Percentiles rank a stretch among this genome's conserved stretches.
Evolutionary conservation across 2,113 vertebrate species (phyloP).

Genomic region (Psammodynastes pulverulentus): DNA sequence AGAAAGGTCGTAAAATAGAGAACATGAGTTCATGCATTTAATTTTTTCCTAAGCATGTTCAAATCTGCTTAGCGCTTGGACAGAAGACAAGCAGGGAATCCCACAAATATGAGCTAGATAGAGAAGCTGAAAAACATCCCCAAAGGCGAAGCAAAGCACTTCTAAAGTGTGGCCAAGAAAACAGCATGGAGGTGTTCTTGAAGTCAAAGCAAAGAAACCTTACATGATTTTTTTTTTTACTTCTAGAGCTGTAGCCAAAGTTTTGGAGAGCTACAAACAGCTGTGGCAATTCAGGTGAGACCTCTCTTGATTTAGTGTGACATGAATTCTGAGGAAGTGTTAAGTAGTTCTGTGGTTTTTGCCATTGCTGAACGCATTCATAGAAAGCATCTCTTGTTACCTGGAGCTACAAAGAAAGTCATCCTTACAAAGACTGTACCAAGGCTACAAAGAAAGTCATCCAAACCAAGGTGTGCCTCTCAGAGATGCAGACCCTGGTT

Average conservation of each 20-base stretch:
- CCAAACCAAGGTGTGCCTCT: background rate
- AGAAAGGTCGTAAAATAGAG: background rate
- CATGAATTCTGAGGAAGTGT: too few relatives aligned
- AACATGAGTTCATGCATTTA: background rate
- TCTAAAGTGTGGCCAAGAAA: background rate
- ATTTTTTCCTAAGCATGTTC: background rate
- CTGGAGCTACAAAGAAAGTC: background rate
- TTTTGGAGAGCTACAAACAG: background rate
- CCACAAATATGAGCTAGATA: background rate
- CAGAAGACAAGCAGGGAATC: background rate
- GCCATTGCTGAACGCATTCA: background rate
- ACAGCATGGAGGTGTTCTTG: background rate
- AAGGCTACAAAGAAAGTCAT: background rate
- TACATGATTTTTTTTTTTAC: background rate
- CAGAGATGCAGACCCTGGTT: background rate
- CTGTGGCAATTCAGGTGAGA: background rate
- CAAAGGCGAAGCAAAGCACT: background rate
- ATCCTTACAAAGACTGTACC: too few relatives aligned
- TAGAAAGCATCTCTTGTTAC: background rate
- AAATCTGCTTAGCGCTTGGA: background rate
- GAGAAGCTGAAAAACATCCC: background rate
- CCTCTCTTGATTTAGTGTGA: background rate
- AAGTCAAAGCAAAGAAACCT: background rate
- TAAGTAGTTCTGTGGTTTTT: background rate
- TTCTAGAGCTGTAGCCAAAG: background rate